Percentiles rank a stretch among this genome's conserved stretches.
Evolutionary conservation across 2,113 vertebrate species (phyloP).

Genomic region (Tonatia bakeri): DNA sequence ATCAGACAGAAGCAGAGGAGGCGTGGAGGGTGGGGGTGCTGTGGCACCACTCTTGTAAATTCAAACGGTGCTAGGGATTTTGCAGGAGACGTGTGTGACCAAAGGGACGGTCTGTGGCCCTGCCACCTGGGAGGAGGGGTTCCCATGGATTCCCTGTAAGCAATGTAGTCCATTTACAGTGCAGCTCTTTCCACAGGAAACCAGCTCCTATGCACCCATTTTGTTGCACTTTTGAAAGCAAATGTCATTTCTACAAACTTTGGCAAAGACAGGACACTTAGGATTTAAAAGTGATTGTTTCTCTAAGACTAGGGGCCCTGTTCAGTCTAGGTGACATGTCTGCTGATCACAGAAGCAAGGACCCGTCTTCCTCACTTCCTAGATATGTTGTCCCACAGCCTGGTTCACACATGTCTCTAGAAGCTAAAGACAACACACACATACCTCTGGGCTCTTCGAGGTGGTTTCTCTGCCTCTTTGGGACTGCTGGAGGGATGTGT

Average conservation of each 20-base stretch:
- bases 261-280: neutral
- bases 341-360: neutral
- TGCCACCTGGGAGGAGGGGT: neutral
- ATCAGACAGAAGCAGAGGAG: neutral
- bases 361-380: neutral
- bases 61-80: neutral
- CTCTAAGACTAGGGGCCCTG: neutral
- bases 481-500: rapidly evolving
- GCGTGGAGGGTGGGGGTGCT: neutral
- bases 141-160: neutral
- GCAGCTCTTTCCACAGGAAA: neutral
- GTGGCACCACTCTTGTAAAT: neutral
- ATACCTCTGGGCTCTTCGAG: rapidly evolving
- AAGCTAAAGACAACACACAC: neutral
- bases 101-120: neutral
- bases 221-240: neutral
- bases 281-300: neutral
- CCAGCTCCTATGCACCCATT: neutral
- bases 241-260: conserved; percentile 17
- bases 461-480: neutral
- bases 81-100: neutral
- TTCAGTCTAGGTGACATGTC: neutral
- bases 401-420: neutral
- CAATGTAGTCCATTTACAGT: neutral
- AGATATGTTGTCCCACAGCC: neutral